Evolutionary conservation across 2,797 vertebrate species (phyloP), one percentile per base, ranked within the genome.

Genomic region (Phoebastria nigripes): DNA sequence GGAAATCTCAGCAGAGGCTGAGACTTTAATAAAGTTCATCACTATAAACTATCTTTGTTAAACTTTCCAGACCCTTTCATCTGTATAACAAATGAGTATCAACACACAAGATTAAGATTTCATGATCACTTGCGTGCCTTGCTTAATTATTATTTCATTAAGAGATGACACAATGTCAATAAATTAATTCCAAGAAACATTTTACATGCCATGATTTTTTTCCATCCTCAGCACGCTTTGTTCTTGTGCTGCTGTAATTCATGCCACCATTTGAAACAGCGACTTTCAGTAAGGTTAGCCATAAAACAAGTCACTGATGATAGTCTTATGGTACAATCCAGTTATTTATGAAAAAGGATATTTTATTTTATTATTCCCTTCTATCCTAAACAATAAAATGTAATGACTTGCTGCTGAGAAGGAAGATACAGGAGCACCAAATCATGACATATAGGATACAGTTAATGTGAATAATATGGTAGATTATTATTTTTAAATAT

Each of bases 231-330:
- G 63, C 2, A 2, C 49, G 52, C n/a, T 11, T 59, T 49, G 78
- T 49, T 79, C 65, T 54, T 11, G 24, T 31, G 15, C 46, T 85
- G 42, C 59, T 85, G 42, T 87, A 87, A 95, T 70, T 93, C 89
- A 82, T 47, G 33, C 12, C 39, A 78, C 44, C 7, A 42, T 77
- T 54, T 82, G 33, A 89, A 93, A 89, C 21, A 54, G 47, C 1
- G 3, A 77, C 94, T 91, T 95, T 72, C 82, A 70, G 73, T 73
- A 77, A 95, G 71, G 42, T 76, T 84, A 87, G 42, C 37, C 62
- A 76, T 93, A 93, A 95, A 95, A 69, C 29, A 87, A 89, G 56
- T 76, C 14, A 74, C 46, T 73, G n/a, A 24, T 91, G 85, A 70
- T 69, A 61, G 84, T 42, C 55, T 89, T 61, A 89, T 44, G 37